Percentiles rank a stretch among this genome's conserved stretches.
Evolutionary conservation across 35 echinoderm and acorn worm genomes (phyloP).

Genomic region (Apostichopus japonicus): DNA sequence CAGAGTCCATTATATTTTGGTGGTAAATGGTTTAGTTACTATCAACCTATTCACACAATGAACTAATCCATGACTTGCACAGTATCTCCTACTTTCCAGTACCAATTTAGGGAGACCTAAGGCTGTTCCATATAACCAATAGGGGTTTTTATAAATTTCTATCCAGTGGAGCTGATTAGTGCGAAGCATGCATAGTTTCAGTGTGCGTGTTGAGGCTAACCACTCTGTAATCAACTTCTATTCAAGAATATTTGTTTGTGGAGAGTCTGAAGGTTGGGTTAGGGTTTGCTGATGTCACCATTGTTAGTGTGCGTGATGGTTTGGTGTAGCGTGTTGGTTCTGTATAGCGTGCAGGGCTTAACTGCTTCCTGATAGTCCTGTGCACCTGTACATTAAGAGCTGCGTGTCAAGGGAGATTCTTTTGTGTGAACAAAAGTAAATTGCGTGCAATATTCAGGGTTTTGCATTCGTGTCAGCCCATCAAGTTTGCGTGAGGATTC

Average conservation of each 20-base stretch:
- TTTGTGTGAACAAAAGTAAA: conserved; percentile 1
- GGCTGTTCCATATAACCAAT: background rate
- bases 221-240: background rate
- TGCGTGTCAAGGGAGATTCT: background rate
- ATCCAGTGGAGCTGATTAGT: too few species aligned
- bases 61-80: background rate
- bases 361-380: background rate
- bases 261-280: background rate
- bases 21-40: background rate
- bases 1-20: background rate
- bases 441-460: background rate
- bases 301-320: background rate
- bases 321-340: background rate
- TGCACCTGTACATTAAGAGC: background rate
- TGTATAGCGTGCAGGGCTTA: background rate
- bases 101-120: background rate
- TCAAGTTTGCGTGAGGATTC: background rate
- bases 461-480: background rate
- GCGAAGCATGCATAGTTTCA: too few species aligned
- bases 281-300: background rate
- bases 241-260: background rate
- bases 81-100: background rate
- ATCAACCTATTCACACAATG: background rate
- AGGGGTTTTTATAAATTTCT: background rate
- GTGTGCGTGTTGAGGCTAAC: background rate